Conservation (phyloP, 2,888 invertebrate genomes). For the Timema podura region DNA sequence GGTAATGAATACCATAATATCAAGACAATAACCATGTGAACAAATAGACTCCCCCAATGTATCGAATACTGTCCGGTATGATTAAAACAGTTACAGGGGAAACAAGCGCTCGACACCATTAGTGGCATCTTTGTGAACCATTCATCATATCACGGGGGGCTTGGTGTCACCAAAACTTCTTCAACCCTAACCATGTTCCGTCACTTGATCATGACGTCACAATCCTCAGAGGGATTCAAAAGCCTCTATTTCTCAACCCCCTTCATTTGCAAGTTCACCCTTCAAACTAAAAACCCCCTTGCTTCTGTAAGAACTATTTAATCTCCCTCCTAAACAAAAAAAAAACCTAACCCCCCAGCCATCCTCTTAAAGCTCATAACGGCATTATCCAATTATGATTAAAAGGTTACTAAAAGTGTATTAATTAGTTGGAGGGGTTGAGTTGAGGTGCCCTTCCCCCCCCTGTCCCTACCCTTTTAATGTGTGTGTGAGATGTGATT, state of each 20-base stretch:
- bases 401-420: conserved; percentile 49
- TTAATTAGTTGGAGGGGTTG: conserved; percentile 42
- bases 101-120: too few species aligned
- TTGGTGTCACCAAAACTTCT: conserved; percentile 8
- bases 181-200: conserved; percentile 16
- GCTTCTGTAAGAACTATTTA: too few species aligned
- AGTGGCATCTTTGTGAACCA: too few species aligned
- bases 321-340: too few species aligned
- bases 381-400: conserved; percentile 49
- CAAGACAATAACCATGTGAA: too few species aligned
- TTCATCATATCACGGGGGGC: conserved; percentile 11
- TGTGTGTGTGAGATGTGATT: conserved; percentile 29
- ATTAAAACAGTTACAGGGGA: too few species aligned
- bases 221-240: conserved; percentile 18
- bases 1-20: too few species aligned
- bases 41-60: too few species aligned
- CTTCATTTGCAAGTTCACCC: conserved; percentile 16
- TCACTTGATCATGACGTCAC: conserved; percentile 23
- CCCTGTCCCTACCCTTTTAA: conserved; percentile 19
- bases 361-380: conserved; percentile 22
- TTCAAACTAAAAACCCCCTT: neutral
- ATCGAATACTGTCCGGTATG: too few species aligned
- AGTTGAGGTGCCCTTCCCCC: conserved; percentile 22
- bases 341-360: conserved; percentile 8
- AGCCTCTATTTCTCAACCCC: neutral